These are phyloP conservation scores for Porites evermanni DNA, from an alignment of 92 coral and sea anemone species.

Conservation along the genomic window DNA sequence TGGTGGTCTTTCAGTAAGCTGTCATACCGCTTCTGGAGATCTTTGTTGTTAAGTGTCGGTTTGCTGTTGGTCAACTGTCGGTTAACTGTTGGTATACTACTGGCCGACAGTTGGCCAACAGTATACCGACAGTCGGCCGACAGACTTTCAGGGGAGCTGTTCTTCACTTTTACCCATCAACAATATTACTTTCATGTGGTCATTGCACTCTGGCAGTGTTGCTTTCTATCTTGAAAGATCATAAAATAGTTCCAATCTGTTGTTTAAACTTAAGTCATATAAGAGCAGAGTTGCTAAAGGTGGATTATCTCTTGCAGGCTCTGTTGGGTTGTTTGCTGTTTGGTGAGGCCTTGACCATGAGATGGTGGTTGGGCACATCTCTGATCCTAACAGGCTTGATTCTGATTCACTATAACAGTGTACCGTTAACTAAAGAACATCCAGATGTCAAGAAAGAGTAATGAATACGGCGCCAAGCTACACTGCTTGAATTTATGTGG, in stretches of 20 bases:
- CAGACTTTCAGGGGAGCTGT: no score
- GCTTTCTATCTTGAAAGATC: background rate
- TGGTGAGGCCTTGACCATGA: slow-evolving; percentile 84
- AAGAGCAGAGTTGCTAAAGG: background rate
- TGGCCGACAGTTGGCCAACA: no score
- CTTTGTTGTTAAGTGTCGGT: background rate
- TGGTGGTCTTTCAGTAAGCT: background rate
- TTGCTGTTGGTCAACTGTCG: no score
- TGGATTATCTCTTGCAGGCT: slow-evolving; percentile 63
- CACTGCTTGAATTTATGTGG: no score
- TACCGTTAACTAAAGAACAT: slow-evolving; percentile 14
- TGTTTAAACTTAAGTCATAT: no score
- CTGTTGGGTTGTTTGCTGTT: slow-evolving; percentile 77
- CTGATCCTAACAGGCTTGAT: slow-evolving; percentile 82
- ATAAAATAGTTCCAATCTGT: no score
- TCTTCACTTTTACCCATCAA: no score
- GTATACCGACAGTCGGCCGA: no score
- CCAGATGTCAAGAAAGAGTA: slow-evolving; percentile 24
- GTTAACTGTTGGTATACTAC: no score
- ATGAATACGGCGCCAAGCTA: background rate
- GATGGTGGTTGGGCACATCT: slow-evolving; percentile 97
- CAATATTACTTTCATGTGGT: no score
- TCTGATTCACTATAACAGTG: slow-evolving; percentile 72
- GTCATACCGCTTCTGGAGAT: slow-evolving; percentile 4
- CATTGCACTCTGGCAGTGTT: background rate